These are phyloP conservation scores for Hypercompe scribonia DNA, from an alignment of 2,888 invertebrate species.

Conservation along the genomic window DNA sequence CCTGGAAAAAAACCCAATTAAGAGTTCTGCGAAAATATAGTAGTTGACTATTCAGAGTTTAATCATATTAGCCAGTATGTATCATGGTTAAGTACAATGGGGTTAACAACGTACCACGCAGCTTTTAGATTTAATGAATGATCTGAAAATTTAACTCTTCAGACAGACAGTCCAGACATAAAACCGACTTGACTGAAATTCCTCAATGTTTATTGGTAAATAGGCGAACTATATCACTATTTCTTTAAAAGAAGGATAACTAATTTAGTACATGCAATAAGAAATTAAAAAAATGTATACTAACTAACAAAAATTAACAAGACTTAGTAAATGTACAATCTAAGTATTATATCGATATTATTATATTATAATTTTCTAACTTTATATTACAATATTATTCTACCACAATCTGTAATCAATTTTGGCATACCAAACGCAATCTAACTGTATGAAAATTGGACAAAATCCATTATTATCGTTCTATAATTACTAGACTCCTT, in stretches of 20 bases:
- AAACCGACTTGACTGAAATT: too few species aligned
- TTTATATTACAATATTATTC: background rate
- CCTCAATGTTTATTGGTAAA: too few species aligned
- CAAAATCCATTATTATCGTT: slow-evolving; percentile 23
- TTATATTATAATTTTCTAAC: background rate
- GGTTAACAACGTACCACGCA: background rate
- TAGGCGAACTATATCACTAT: too few species aligned
- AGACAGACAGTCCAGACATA: too few species aligned
- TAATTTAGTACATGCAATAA: background rate
- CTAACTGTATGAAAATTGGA: background rate
- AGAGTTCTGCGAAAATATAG: background rate
- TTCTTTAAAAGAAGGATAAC: too few species aligned
- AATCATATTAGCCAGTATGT: background rate
- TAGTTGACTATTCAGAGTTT: background rate
- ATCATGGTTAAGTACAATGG: background rate
- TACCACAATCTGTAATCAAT: background rate
- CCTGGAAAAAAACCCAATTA: slow-evolving; percentile 75
- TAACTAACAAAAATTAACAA: background rate
- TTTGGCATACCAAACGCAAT: background rate
- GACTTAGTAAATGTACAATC: background rate
- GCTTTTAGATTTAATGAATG: background rate
- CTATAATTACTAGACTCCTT: background rate
- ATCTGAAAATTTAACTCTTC: background rate
- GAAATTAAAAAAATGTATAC: background rate
- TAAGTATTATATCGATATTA: background rate